Evolutionary conservation across 2,113 vertebrate genomes (phyloP), one percentile per base, ranked within the genome.

Genomic region (Ia io): DNA sequence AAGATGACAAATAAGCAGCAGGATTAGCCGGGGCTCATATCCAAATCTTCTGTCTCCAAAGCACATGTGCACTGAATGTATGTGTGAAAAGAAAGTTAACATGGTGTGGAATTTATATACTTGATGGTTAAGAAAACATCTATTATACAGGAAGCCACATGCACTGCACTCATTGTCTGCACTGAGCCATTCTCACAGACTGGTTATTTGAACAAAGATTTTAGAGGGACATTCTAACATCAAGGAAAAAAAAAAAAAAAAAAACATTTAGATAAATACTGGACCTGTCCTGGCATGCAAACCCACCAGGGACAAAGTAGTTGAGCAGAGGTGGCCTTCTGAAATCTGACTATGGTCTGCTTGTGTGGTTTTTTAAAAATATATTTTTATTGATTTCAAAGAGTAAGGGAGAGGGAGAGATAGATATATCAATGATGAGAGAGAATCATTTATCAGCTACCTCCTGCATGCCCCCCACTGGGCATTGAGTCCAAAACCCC

Each of bases 191-290:
- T 96, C 91, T 94, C n/a, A 92, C 51, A 87, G 94, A 18, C 1
- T 83, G 11, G 2, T 70, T 40, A 95, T 97, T 84, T 93, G 22
- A 97, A 84, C 22, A n/a, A 10, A 86, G 51, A 65, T 47, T 95
- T 97, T 42, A 56, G 79, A 96, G 59, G 79, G 95, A 2, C n/a
- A 65, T 23, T 59, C 32, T 94, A 89, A 94, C 56, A 94, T 80
- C 2, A 94, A 80, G 44, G 3, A 13, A 56, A 6, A 25, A 3
- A 42, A 69, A 25, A 69, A 11, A 51, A 22, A 9, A 93, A 90
- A 70, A 32, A 88, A 20, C 16, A 53, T 40, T 59, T 70, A 47
- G 23, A 53, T 91, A 84, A 93, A 78, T 93, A 56, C 25, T 49
- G 77, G 35, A 30, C 13, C 63, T 91, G 11, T 13, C 30, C 47